phyloP scores from a whole-genome alignment of 1,140 invertebrate species.

The Brachionus asplanchnoidis region DNA sequence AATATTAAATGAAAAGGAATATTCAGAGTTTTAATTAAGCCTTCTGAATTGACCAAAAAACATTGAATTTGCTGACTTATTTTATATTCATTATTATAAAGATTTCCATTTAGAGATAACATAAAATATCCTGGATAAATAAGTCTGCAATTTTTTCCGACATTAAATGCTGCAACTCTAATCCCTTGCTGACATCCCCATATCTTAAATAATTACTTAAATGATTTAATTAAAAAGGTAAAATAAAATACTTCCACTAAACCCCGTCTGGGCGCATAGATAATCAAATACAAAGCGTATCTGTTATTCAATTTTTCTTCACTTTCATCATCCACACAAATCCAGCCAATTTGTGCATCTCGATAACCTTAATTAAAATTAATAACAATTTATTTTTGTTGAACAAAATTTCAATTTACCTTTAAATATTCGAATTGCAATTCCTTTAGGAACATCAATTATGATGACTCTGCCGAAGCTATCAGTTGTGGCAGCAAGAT shows the following conservation, averaged over 20 bases:
- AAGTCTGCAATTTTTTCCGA: conserved; percentile 66
- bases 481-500: conserved; percentile 75
- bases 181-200: conserved; percentile 78
- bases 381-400: background rate
- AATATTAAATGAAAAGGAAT: conserved; percentile 79
- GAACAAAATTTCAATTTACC: conserved; percentile 58
- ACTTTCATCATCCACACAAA: conserved; percentile 68
- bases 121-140: conserved; percentile 70
- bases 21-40: conserved; percentile 70
- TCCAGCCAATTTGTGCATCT: conserved; percentile 76
- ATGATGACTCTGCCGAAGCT: conserved; percentile 77
- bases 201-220: conserved; percentile 46
- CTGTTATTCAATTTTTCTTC: conserved; percentile 46
- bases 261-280: conserved; percentile 76
- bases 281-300: conserved; percentile 70
- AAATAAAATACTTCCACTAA: conserved; percentile 67
- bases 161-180: conserved; percentile 80
- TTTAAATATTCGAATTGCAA: conserved; percentile 81
- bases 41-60: conserved; percentile 74
- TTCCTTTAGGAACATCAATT: conserved; percentile 72
- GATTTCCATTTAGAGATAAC: conserved; percentile 62
- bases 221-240: background rate
- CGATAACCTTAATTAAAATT: conserved; percentile 63
- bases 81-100: conserved; percentile 50
- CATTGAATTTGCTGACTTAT: conserved; percentile 66